These are phyloP conservation scores for Mormyrus hasselquistii DNA, from an alignment of 2,797 vertebrate genomes.

Conservation along the genomic window DNA sequence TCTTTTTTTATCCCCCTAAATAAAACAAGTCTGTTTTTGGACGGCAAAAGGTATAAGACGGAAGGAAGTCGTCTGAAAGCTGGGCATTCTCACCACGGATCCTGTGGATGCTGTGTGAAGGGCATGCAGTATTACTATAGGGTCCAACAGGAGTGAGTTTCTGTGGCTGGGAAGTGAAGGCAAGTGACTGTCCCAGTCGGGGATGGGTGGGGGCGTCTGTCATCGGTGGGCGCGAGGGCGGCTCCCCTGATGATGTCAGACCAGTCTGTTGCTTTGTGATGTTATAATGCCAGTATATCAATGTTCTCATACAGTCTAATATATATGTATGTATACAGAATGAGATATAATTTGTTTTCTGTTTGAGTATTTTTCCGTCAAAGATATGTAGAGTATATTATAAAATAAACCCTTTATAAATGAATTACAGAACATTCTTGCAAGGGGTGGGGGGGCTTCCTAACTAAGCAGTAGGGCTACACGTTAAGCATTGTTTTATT, in stretches of 20 bases:
- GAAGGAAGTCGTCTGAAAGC: not conserved
- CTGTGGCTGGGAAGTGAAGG: not conserved
- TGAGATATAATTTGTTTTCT: slow-evolving; percentile 35
- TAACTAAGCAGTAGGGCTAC: not conserved
- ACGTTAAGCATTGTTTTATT: not conserved
- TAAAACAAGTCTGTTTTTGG: not conserved
- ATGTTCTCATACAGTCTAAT: not conserved
- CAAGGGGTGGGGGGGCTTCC: not conserved
- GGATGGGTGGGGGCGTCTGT: not conserved
- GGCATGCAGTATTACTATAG: not conserved
- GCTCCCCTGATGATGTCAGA: not conserved
- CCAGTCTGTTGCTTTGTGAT: not conserved
- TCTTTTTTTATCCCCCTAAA: not conserved
- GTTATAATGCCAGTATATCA: slow-evolving; percentile 16
- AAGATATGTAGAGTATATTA: slow-evolving; percentile 49
- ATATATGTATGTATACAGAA: slow-evolving; percentile 6
- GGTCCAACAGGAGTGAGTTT: not conserved
- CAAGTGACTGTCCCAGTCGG: not conserved
- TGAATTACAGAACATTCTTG: not conserved
- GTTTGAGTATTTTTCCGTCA: slow-evolving; percentile 54
- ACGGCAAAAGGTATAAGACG: not conserved
- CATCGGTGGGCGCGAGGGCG: too few relatives aligned
- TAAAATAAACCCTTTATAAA: slow-evolving; percentile 39
- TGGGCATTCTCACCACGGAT: not conserved
- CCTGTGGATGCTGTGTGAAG: not conserved